Evolutionary conservation across 2,113 vertebrate species (phyloP).

Genomic region (Apodemus sylvaticus): DNA sequence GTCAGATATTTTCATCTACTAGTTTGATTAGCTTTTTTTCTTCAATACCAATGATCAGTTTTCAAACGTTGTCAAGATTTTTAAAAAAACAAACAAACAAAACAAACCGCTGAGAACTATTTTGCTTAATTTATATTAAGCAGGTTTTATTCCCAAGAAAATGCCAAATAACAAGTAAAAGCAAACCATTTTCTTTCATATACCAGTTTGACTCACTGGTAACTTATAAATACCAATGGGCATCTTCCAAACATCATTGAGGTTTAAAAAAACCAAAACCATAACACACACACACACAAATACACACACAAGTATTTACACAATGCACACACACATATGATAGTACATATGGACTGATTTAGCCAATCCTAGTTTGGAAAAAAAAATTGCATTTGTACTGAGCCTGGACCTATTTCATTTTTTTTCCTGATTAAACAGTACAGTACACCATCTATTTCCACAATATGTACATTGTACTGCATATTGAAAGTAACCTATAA

Average conservation of each 20-base stretch:
- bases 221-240: not conserved
- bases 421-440: not conserved
- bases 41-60: not conserved
- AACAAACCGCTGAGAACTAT: not conserved
- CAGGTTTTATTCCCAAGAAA: not conserved
- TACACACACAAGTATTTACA: no score
- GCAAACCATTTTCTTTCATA: not conserved
- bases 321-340: not conserved
- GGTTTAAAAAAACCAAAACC: not conserved
- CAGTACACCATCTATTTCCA: not conserved
- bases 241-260: not conserved
- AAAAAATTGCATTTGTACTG: not conserved
- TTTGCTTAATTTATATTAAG: not conserved
- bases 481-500: not conserved
- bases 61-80: not conserved
- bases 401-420: no score
- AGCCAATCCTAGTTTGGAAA: not conserved
- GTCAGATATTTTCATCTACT: not conserved
- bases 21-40: not conserved
- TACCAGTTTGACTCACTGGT: not conserved
- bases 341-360: not conserved
- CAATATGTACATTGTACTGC: not conserved
- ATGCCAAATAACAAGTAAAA: not conserved
- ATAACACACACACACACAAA: not conserved
- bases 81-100: not conserved